phyloP scores from a whole-genome alignment of 2,888 invertebrate species.

The Boloria euphrosyne region DNA sequence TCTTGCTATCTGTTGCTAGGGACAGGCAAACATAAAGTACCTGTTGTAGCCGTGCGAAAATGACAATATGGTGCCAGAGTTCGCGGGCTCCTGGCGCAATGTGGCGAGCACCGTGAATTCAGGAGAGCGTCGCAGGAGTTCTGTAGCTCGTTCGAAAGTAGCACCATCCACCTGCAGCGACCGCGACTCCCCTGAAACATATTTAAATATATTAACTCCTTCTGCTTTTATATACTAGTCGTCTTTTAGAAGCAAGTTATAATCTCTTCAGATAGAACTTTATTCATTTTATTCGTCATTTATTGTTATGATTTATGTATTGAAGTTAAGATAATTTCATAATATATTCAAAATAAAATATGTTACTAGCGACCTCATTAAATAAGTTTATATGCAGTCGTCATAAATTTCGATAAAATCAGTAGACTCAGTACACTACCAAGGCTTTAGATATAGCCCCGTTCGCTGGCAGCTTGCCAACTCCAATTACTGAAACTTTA shows the following conservation, averaged over 20 bases:
- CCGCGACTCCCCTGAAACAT: slow-evolving; percentile 85
- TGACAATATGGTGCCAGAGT: slow-evolving; percentile 91
- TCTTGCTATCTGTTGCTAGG: slow-evolving; percentile 20
- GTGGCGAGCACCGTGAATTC: slow-evolving; percentile 92
- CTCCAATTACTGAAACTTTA: slow-evolving; percentile 28
- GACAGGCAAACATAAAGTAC: slow-evolving; percentile 57
- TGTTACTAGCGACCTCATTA: slow-evolving; percentile 41
- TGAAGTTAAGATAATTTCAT: neutral
- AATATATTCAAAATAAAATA: slow-evolving; percentile 14
- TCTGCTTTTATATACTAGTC: neutral
- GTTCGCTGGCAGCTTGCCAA: slow-evolving; percentile 59
- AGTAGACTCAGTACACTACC: slow-evolving; percentile 44
- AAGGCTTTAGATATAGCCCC: slow-evolving; percentile 25
- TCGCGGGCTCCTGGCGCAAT: slow-evolving; percentile 89
- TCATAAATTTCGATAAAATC: slow-evolving; percentile 60
- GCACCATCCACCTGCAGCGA: slow-evolving; percentile 87
- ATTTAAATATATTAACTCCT: neutral
- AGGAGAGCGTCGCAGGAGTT: slow-evolving; percentile 86
- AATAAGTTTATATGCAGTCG: slow-evolving; percentile 45
- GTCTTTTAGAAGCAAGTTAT: no score
- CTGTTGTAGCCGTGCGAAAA: slow-evolving; percentile 91
- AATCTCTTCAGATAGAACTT: no score
- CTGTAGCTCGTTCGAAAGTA: slow-evolving; percentile 86
- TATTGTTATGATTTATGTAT: neutral
- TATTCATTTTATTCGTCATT: no score